These are phyloP conservation scores for Drosophila pegasa DNA, from an alignment of 2,888 invertebrate genomes.

Conservation along the genomic window DNA sequence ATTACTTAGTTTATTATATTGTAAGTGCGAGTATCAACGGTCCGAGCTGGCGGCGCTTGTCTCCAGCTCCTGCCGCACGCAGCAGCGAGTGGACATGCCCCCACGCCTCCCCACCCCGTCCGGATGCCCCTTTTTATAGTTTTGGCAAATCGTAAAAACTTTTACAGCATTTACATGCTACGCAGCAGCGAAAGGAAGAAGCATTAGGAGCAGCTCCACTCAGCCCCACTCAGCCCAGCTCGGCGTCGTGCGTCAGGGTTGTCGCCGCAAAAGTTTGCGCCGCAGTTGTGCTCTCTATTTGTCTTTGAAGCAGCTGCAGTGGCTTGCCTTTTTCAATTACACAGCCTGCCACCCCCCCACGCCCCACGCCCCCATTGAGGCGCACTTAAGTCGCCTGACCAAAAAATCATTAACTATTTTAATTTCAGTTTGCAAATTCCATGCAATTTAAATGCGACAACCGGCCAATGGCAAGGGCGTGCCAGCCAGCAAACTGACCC, in stretches of 20 bases:
- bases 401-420: constrained; percentile 79
- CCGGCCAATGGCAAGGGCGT: constrained; percentile 58
- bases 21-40: constrained; percentile 70
- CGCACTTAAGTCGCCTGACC: constrained; percentile 75
- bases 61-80: constrained; percentile 42
- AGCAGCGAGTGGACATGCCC: constrained; percentile 31
- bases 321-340: constrained; percentile 69
- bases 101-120: background rate
- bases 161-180: constrained; percentile 76
- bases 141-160: constrained; percentile 78
- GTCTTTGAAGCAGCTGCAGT: constrained; percentile 64
- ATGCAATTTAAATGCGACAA: constrained; percentile 74
- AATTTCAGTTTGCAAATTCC: constrained; percentile 79
- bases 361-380: constrained; percentile 53
- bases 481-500: constrained; percentile 12
- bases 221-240: background rate
- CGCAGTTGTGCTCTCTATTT: constrained; percentile 67
- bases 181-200: constrained; percentile 15
- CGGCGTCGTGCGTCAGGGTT: constrained; percentile 63
- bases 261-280: constrained; percentile 74
- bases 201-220: constrained; percentile 20
- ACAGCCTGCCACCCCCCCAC: constrained; percentile 17
- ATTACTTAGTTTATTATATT: constrained; percentile 80
- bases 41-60: constrained; percentile 36
- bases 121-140: constrained; percentile 67